phyloP scores from a whole-genome alignment of 1,140 invertebrate genomes.

The Catajapyx aquilonaris region DNA sequence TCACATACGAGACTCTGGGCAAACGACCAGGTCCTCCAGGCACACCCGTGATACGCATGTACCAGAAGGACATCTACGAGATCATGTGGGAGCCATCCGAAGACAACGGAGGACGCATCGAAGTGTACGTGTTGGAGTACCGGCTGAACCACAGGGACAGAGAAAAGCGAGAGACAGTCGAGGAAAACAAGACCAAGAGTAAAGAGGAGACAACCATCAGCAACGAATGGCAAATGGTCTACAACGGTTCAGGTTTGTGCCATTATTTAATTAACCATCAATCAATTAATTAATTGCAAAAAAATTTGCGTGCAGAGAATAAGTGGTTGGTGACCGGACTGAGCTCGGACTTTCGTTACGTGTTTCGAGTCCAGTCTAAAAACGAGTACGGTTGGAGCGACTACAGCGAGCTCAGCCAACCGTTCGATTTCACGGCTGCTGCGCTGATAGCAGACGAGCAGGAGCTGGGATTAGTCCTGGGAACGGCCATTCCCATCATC shows the following conservation, averaged over 20 bases:
- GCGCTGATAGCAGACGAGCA: conserved; percentile 32
- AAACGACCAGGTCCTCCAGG: conserved; percentile 43
- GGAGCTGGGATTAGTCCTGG: conserved; percentile 32
- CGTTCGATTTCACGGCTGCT: conserved; percentile 31
- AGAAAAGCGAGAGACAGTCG: conserved; percentile 11
- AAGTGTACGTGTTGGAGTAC: conserved; percentile 33
- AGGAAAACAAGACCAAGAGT: conserved; percentile 10
- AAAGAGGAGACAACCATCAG: conserved; percentile 11
- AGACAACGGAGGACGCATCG: conserved; percentile 38
- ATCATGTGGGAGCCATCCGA: conserved; percentile 44
- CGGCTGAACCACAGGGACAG: conserved; percentile 2
- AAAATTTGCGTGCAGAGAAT: conserved; percentile 31
- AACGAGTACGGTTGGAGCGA: conserved; percentile 52
- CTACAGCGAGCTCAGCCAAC: conserved; percentile 40
- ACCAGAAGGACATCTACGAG: conserved; percentile 40
- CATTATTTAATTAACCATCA: too few species aligned
- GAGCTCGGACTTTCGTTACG: conserved; percentile 29
- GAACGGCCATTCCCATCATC: conserved; percentile 27
- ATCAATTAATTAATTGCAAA: too few species aligned
- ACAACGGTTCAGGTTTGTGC: too few species aligned
- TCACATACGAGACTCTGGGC: conserved; percentile 54
- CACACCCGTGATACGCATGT: conserved; percentile 35
- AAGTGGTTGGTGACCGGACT: conserved; percentile 56
- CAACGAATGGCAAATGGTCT: conserved; percentile 39
- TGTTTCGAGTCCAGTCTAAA: conserved; percentile 52